Conservation (phyloP, 2,113 vertebrate species). For the Anoplopoma fimbria region DNA sequence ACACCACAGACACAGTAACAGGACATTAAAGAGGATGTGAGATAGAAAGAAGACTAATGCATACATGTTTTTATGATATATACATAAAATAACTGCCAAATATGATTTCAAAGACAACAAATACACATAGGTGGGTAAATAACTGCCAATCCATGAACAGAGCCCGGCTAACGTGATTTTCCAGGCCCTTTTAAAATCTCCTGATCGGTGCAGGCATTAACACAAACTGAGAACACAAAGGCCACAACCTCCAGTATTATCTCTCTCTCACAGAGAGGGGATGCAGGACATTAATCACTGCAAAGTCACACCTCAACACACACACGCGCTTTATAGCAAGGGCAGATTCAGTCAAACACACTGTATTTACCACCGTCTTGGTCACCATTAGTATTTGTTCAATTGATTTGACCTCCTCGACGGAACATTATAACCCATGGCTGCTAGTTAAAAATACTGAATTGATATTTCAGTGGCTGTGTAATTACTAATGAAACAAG, state of each 20-base stretch:
- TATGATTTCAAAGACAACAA: background rate
- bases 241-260: conserved; percentile 79
- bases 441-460: conserved; percentile 69
- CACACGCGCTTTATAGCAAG: conserved; percentile 30
- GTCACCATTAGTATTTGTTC: conserved; percentile 61
- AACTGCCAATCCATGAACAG: conserved; percentile 19
- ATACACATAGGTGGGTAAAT: background rate
- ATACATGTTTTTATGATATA: background rate
- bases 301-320: conserved; percentile 61
- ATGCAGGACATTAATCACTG: conserved; percentile 80
- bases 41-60: background rate
- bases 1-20: background rate
- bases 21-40: background rate
- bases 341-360: conserved; percentile 51
- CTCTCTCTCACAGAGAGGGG: conserved; percentile 71
- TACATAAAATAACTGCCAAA: background rate
- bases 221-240: conserved; percentile 78
- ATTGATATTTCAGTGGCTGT: conserved; percentile 71
- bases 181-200: conserved; percentile 66
- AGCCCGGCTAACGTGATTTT: conserved; percentile 51
- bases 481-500: conserved; percentile 76
- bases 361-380: conserved; percentile 34
- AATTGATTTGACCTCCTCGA: conserved; percentile 68
- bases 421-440: conserved; percentile 57
- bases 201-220: conserved; percentile 76